Conservation (phyloP, 2,113 vertebrate species). For the Macaca nemestrina region DNA sequence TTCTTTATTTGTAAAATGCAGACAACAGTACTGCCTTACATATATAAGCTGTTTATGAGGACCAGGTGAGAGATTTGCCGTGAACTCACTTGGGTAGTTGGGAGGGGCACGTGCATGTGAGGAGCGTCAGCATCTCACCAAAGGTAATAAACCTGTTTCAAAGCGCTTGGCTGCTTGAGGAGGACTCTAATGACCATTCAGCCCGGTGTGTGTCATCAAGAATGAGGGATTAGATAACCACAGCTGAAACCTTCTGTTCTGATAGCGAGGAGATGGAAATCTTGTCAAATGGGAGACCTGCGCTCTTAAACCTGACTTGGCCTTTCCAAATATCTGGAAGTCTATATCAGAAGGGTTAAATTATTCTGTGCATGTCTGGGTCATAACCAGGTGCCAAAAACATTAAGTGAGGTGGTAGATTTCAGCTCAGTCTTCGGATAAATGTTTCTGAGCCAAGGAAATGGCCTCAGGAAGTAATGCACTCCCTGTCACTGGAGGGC, state of each 20-base stretch:
- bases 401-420: neutral
- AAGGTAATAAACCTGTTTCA: neutral
- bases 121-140: neutral
- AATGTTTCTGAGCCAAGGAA: neutral
- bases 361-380: neutral
- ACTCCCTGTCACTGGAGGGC: neutral
- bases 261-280: neutral
- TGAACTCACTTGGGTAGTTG: rapidly evolving
- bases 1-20: neutral
- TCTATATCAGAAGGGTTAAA: neutral
- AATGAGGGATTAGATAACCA: neutral
- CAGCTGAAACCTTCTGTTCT: neutral
- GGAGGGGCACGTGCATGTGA: rapidly evolving
- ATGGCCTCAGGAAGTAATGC: neutral
- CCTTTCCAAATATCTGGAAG: neutral
- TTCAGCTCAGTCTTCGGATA: neutral
- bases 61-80: neutral
- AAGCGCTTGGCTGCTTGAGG: neutral
- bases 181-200: neutral
- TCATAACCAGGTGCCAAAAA: neutral
- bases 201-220: neutral
- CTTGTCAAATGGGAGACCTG: neutral
- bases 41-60: neutral
- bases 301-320: neutral
- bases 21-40: neutral